Evolutionary conservation across 2,797 vertebrate genomes (phyloP).

Genomic region (Hoplostethus mediterraneus): DNA sequence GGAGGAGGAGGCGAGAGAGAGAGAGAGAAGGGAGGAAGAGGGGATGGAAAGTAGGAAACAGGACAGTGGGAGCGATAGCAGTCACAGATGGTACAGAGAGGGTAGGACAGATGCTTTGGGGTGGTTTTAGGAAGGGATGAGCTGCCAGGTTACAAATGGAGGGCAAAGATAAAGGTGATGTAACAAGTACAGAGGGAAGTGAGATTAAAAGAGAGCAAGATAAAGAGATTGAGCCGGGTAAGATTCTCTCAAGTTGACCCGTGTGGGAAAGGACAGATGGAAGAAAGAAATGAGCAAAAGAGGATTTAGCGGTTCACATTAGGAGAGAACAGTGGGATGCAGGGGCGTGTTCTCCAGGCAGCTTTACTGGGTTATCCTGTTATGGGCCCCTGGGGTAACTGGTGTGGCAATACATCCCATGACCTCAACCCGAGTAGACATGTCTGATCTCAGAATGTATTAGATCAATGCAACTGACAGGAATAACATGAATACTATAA

Average conservation of each 20-base stretch:
- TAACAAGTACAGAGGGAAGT: conserved; percentile 33
- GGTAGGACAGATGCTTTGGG: conserved; percentile 60
- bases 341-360: conserved; percentile 37
- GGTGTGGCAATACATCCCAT: conserved; percentile 38
- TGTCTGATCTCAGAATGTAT: conserved; percentile 3
- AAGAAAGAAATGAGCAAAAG: conserved; percentile 68
- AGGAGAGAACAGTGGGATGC: conserved; percentile 40
- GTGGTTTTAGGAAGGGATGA: conserved; percentile 49
- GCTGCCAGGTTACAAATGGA: conserved; percentile 65
- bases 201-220: conserved; percentile 58
- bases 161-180: conserved; percentile 52
- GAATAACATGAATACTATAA: neutral
- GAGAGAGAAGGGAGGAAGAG: conserved; percentile 9
- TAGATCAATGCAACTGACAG: conserved; percentile 7
- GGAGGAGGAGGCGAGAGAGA: conserved; percentile 11
- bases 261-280: conserved; percentile 66
- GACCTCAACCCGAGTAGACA: neutral
- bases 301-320: conserved; percentile 59
- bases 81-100: conserved; percentile 55
- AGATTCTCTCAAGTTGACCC: conserved; percentile 50
- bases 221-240: conserved; percentile 19
- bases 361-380: conserved; percentile 45
- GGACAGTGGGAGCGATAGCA: conserved; percentile 23
- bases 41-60: conserved; percentile 10
- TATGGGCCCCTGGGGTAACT: conserved; percentile 37